Evolutionary conservation across 1,140 invertebrate genomes (phyloP).

Genomic region (Leptinotarsa undecemlineata): DNA sequence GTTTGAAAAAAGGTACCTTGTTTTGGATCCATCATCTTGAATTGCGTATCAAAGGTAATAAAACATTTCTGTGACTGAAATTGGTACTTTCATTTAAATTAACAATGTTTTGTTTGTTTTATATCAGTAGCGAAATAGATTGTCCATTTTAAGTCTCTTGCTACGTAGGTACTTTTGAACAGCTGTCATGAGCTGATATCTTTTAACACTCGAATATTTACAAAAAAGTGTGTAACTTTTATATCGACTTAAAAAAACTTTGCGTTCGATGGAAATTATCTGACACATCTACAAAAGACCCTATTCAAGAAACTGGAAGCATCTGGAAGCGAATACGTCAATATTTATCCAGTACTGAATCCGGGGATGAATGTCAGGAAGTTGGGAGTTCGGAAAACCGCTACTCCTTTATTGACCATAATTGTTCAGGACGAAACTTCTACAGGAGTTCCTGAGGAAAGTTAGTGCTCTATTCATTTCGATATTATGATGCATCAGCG

Average conservation of each 20-base stretch:
- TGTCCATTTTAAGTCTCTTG: too few relatives aligned
- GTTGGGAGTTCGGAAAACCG: slow-evolving; percentile 27
- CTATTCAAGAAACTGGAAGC: neutral
- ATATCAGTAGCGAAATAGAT: too few relatives aligned
- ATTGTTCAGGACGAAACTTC: slow-evolving; percentile 33
- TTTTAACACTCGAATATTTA: too few relatives aligned
- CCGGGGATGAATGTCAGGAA: slow-evolving; percentile 21
- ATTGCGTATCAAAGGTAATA: too few relatives aligned
- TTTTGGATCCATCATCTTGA: too few relatives aligned
- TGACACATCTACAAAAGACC: neutral
- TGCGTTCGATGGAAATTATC: neutral
- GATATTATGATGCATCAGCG: slow-evolving; percentile 31
- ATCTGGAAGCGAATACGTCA: slow-evolving; percentile 16
- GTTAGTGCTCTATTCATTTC: slow-evolving; percentile 29
- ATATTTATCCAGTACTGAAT: slow-evolving; percentile 15
- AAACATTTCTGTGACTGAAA: too few relatives aligned
- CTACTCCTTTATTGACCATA: slow-evolving; percentile 32
- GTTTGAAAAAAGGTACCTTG: too few relatives aligned
- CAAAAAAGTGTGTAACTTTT: too few relatives aligned
- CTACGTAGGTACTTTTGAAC: too few relatives aligned
- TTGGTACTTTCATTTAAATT: too few relatives aligned
- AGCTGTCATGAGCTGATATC: too few relatives aligned
- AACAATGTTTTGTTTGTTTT: too few relatives aligned
- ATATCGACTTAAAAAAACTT: neutral
- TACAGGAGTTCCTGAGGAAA: slow-evolving; percentile 21